Evolutionary conservation across 2,888 invertebrate species (phyloP).

Genomic region (Odontocolon sp.): DNA sequence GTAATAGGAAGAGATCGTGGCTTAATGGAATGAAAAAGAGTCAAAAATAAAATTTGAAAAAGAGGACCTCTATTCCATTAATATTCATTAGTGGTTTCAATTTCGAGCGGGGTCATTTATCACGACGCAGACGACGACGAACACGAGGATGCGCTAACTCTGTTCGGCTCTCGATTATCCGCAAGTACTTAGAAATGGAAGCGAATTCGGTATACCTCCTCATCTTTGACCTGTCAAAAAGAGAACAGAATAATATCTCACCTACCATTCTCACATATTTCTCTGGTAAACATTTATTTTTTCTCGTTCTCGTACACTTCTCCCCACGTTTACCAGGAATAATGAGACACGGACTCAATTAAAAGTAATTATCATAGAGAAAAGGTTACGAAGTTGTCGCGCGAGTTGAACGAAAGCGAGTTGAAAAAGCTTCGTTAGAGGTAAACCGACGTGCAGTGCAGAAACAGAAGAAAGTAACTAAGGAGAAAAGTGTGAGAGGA

Average conservation of each 20-base stretch:
- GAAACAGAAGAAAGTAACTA: not conserved
- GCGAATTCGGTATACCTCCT: conserved; percentile 6
- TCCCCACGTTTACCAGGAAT: conserved; percentile 6
- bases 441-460: conserved; percentile 7
- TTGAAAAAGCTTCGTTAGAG: not conserved
- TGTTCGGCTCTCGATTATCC: conserved; percentile 32
- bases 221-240: not conserved
- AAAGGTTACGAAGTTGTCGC: conserved; percentile 3
- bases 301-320: not conserved
- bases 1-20: conserved; percentile 7
- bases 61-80: conserved; percentile 38
- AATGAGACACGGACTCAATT: conserved; percentile 37
- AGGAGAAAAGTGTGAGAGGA: not conserved
- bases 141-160: not conserved
- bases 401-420: not conserved
- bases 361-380: conserved; percentile 48
- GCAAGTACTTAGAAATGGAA: conserved; percentile 22
- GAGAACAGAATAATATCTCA: not conserved
- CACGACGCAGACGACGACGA: conserved; percentile 42
- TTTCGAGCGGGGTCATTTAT: conserved; percentile 63
- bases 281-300: conserved; percentile 24
- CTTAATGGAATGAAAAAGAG: conserved; percentile 43
- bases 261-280: conserved; percentile 3
- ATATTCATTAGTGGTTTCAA: conserved; percentile 66
- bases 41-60: conserved; percentile 39